Evolutionary conservation across 2,888 invertebrate genomes (phyloP), one percentile per base, ranked within the genome.

Genomic region (Iselma pallidipennis): DNA sequence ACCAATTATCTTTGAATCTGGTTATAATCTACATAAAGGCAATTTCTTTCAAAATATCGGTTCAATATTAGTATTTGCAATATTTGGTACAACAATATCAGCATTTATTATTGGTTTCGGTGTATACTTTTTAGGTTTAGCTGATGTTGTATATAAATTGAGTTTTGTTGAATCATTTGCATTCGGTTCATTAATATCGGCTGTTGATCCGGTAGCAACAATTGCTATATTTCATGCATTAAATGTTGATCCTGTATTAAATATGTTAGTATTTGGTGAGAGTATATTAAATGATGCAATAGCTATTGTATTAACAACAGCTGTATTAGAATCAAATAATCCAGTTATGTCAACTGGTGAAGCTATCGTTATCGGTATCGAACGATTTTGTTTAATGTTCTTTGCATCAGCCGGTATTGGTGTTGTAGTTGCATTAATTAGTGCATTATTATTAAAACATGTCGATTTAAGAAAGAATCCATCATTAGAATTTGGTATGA

Each of bases 1-100:
- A 9, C 99, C 99, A 0, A 99, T 99, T 58, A 99, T 99, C 73
- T 99, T 99, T 84, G 99, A 99, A 82, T 97, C 97, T 2, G 98
- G 98, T 2, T 99, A 98, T 80, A 99, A 98, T 85, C 86, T 99
- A 63, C 98, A 99, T 77, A 99, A 99, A 83, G 98, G 97, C 67
- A 94, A 94, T 76, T 94, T 94, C 76, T 94, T 94, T 76, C 96
- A 98, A 83, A 99, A 99, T 78, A 97, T 99, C 78, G 98, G 97
- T n/a, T 97, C 98, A 3, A 99, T 99, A 74, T 83, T 98, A 76
- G 90, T 98, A 0, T 99, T 99, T 87, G 98, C 99, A 1, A 96
- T 98, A 72, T 87, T 98, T 72, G 99, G 99, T 0, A 99, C 98
- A 16, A 91, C 94, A 3, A 96, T 99, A 76, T 98, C 98, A 7